Base-by-base conservation (phyloP, 2,888 invertebrate genomes). In the Orthosia gothica region DNA sequence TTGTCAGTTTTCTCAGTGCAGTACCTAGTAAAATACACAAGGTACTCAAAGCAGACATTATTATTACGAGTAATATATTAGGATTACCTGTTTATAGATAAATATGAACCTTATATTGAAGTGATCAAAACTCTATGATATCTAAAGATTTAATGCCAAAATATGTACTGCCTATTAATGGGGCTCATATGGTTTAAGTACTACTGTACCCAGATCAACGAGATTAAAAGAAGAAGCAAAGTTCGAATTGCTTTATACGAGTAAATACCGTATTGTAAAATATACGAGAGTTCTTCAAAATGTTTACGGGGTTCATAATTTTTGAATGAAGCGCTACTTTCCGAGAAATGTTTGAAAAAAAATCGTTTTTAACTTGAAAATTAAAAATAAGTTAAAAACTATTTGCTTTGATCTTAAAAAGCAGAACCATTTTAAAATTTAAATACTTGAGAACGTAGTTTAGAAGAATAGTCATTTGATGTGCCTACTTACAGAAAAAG, bases 271-370 rank as follows among this genome's bases (percentile, higher is more conserved):
- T 58, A 32, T 71, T 58, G 45, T 52, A 3, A 45, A 63, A 69
- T 61, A 65, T 49, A 64, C 15, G 13, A 47, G 13, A 20, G 50
- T 16, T 40, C 26, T 49, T 3, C 26, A 20, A 59, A 57, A 61
- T 26, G 57, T 47, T n/a, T n/a, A n/a, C n/a, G n/a, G n/a, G n/a
- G n/a, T n/a, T 52, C 54, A 65, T 63, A 54, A 58, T 69, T 78
- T 57, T 57, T 54, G 16, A 68, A 68, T 49, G 23, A 23, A 68
- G 54, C 18, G 49, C 26, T 57, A 11, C 32, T 52, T 58, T 1
- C 15, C 13, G 32, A 26, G 65, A 79, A 52, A 47, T 66, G 58
- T 83, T 83, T 79, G 65, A 40, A 40, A 40, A 40, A 40, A 40
- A 40, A 40, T 9, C n/a, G 1, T 40, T 40, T 40, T 9, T 40